These are phyloP conservation scores for Chrysolina oricalcia DNA, from an alignment of 2,888 invertebrate genomes.

Conservation along the genomic window DNA sequence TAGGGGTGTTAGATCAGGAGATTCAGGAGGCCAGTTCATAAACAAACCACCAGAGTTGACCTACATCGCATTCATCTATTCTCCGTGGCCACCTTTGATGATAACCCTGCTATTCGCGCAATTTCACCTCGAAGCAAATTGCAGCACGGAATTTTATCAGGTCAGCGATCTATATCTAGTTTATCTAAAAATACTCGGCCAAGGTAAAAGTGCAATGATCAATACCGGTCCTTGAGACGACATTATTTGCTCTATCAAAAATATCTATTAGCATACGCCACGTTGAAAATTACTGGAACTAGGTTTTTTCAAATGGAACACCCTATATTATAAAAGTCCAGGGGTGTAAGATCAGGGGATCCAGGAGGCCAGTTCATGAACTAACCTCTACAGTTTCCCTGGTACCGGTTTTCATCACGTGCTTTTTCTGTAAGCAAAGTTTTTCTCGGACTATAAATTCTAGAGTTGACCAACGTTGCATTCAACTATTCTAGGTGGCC, in stretches of 20 bases:
- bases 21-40: no score
- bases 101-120: not conserved
- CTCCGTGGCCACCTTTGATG: not conserved
- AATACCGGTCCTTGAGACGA: slow-evolving; percentile 54
- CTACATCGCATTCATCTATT: not conserved
- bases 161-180: slow-evolving; percentile 29
- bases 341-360: no score
- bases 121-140: not conserved
- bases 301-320: no score
- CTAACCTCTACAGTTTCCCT: no score
- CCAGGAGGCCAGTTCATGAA: no score
- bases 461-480: not conserved
- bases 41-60: no score
- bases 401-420: no score
- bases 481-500: not conserved
- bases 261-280: slow-evolving; percentile 33
- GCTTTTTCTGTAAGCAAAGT: no score
- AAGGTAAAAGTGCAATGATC: slow-evolving; percentile 55
- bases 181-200: slow-evolving; percentile 41
- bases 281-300: no score
- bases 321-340: no score
- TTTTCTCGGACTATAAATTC: no score
- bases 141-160: slow-evolving; percentile 32
- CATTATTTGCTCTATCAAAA: slow-evolving; percentile 48
- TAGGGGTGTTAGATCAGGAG: no score